Base-by-base conservation (phyloP, 2,113 vertebrate species). In the Phylloscopus whistleri region DNA sequence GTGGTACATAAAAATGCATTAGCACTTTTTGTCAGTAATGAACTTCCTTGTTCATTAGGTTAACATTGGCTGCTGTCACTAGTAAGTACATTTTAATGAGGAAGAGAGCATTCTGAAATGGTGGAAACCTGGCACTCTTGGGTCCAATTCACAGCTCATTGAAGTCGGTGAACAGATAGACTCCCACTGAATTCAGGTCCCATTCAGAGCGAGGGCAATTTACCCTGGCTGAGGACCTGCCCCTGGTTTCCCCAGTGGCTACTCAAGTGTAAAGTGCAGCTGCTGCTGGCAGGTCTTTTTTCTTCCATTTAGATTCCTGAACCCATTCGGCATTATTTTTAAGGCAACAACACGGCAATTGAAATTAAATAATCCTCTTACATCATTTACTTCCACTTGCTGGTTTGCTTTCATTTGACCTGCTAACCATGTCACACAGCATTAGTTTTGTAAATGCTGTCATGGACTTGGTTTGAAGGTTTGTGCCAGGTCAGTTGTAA, bases 331-430 rank as follows among this genome's bases (percentile, higher is more conserved):
- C 76, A 83, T 95, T 95, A 84, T 93, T 95, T 96, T 91, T 70
- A 90, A 92, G 60, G 88, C 87, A 93, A 59, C 76, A 93, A 63
- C 90, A 80, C 64, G 68, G 93, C 88, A 90, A 75, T 53, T 90
- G 78, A 85, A 86, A 96, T 96, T 81, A 94, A 96, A 84, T 96
- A 88, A 92, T 95, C 93, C 83, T 94, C 63, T 93, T 88, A 92
- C 76, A 84, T 79, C 83, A 46, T 78, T 97, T 94, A 93, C 79
- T 97, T 96, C 92, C 93, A 96, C 92, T 95, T 81, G 60, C 48
- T 95, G 88, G 52, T 96, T 96, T 96, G 92, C 96, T 95, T 96
- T 96, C 79, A 64, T 95, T 90, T 96, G 88, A 94, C 79, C 95
- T 74, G 68, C 73, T 96, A 90, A 83, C 82, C 60, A 30, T 92